Conservation (phyloP, 2,797 vertebrate species). For the Betta splendens region DNA sequence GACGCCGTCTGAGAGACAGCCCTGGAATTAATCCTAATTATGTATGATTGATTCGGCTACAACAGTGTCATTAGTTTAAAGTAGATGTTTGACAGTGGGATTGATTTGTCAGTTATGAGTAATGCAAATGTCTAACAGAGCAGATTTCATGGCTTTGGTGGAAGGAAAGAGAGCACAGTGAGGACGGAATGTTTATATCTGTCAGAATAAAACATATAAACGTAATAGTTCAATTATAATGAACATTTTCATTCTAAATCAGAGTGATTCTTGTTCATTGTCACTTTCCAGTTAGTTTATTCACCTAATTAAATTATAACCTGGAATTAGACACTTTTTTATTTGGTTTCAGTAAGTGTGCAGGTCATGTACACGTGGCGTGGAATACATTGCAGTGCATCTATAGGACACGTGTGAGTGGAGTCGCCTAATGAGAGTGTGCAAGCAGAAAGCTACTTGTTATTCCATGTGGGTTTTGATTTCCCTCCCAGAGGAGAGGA, state of each 20-base stretch:
- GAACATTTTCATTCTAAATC: constrained; percentile 21
- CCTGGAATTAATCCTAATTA: constrained; percentile 13
- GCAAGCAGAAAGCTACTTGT: constrained; percentile 69
- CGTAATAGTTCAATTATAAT: constrained; percentile 17
- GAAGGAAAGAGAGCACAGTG: constrained; percentile 7
- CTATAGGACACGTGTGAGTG: constrained; percentile 19
- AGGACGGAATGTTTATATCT: neutral
- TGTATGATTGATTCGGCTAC: constrained; percentile 8
- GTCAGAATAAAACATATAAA: constrained; percentile 1
- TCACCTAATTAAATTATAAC: constrained; percentile 10
- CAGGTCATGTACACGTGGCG: neutral
- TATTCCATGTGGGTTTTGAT: constrained; percentile 75
- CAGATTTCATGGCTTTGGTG: constrained; percentile 1
- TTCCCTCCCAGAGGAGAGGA: constrained; percentile 66
- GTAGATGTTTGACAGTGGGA: constrained; percentile 30
- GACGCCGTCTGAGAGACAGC: constrained; percentile 9
- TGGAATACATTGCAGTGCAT: constrained; percentile 11
- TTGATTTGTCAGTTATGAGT: constrained; percentile 24
- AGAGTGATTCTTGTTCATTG: too few relatives aligned
- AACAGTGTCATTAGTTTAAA: constrained; percentile 12
- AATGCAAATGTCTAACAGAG: constrained; percentile 15
- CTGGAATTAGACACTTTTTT: constrained; percentile 12
- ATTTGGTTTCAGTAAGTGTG: constrained; percentile 11
- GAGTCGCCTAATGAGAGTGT: constrained; percentile 42
- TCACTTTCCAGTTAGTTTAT: constrained; percentile 10